phyloP scores from a whole-genome alignment of 2,888 invertebrate genomes.

The Xylota sylvarum region DNA sequence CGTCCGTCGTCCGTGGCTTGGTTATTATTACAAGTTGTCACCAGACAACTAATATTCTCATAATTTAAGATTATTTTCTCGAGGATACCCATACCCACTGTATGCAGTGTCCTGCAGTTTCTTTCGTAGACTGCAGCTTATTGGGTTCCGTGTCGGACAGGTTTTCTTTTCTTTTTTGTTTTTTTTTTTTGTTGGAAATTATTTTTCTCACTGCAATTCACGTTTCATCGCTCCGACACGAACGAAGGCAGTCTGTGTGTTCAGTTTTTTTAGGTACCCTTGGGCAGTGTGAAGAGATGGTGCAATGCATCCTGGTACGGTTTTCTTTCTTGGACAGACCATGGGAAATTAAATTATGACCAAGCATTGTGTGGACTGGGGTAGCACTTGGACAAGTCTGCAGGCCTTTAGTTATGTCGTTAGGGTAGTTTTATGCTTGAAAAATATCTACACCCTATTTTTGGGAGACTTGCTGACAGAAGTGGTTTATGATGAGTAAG shows the following conservation, averaged over 20 bases:
- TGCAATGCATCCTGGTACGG: slow-evolving; percentile 63
- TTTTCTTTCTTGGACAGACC: slow-evolving; percentile 38
- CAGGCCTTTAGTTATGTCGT: slow-evolving; percentile 65
- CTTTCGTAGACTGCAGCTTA: slow-evolving; percentile 65
- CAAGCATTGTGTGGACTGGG: slow-evolving; percentile 57
- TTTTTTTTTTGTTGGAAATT: neutral
- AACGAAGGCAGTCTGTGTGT: slow-evolving; percentile 23
- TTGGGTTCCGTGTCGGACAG: slow-evolving; percentile 59
- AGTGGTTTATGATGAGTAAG: slow-evolving; percentile 69
- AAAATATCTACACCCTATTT: slow-evolving; percentile 22
- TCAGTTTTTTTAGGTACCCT: slow-evolving; percentile 53
- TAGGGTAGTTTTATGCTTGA: slow-evolving; percentile 47
- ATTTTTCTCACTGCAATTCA: slow-evolving; percentile 68
- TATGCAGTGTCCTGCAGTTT: slow-evolving; percentile 58
- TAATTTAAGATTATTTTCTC: slow-evolving; percentile 80
- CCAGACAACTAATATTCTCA: slow-evolving; percentile 79
- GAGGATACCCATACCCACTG: slow-evolving; percentile 28
- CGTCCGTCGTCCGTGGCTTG: slow-evolving; percentile 48
- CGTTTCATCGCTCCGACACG: slow-evolving; percentile 70
- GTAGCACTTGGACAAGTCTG: slow-evolving; percentile 66
- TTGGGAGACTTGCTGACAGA: slow-evolving; percentile 66
- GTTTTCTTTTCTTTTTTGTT: slow-evolving; percentile 10
- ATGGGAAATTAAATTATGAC: slow-evolving; percentile 75
- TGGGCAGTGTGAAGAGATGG: slow-evolving; percentile 52
- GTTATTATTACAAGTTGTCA: slow-evolving; percentile 80